Base-by-base conservation (phyloP, 2,113 vertebrate genomes). In the Bucco capensis region DNA sequence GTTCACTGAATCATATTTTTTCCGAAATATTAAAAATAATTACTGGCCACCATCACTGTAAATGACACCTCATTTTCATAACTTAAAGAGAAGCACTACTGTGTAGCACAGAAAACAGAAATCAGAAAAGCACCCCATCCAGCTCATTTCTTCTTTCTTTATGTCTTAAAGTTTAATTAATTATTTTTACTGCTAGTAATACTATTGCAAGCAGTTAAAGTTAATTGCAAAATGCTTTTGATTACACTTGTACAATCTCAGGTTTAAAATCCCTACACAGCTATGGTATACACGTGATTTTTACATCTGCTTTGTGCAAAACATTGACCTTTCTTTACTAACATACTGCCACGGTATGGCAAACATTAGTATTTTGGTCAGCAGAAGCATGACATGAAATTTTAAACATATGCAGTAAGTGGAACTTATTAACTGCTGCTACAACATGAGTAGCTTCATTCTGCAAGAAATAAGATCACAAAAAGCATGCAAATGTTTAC, bases 11-110 rank as follows among this genome's bases (percentile, higher is more conserved):
- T 11, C 35, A 37, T 5, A 31, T 8, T 6, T 24, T 46, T 83
- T 85, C 35, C 75, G 37, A 69, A 94, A 61, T 51, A 83, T 17
- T 65, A 70, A 86, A 86, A 70, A 46, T 51, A 91, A 71, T 40
- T 85, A 53, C 35, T 69, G 53, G 23, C 14, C 12, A 22, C 11
- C 49, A 19, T 69, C 5, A 58, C 17, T 76, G 84, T 24, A 83
- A 83, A 76, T 11, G 5, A 51, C 33, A 57, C 13, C 27, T n/a
- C 61, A 11, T 53, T 73, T 58, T 44, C 19, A 25, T 51, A 60
- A 49, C 5, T 72, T 19, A 27, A 3, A 27, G 25, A 79, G 25
- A 73, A 89, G 11, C n/a, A 80, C 17, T 58, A 7, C 5, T 42
- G 3, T 22, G 7, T 19, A 73, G 8, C 35, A 23, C 18, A 33